Evolutionary conservation across 1,140 invertebrate genomes (phyloP), one percentile per base, ranked within the genome.

Genomic region (Cherax destructor): DNA sequence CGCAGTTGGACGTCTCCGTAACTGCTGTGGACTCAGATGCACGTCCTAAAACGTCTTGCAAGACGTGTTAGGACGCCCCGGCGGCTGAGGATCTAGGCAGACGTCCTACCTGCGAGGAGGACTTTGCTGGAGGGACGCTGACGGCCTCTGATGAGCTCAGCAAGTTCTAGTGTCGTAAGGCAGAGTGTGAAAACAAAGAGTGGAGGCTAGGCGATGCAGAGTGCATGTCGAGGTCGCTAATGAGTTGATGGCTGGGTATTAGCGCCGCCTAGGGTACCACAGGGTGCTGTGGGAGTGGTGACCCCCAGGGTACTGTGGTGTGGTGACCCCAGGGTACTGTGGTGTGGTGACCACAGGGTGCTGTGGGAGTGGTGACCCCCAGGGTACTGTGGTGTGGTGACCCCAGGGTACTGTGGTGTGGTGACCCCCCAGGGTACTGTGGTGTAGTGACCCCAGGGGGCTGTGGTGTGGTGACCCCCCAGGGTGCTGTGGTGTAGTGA

Each of bases 181-280:
- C 69, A 76, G 83, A 86, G 85, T 87, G 74, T 86, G 85, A 87
- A 79, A 79, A 87, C 74, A 87, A 78, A 78, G 76, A 87, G 69
- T 52, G 24, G n/a, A 5, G 74, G 76, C 50, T 52, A 30, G 50
- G 74, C 76, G 74, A 79, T 87, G 85, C 50, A 78, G 76, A 87
- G 85, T 87, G 50, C 52, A 78, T 56, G 85, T 87, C 85, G 85
- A 18, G 52, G 74, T 52, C 76, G 85, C 85, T 87, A 87, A 87
- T 87, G 85, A 87, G 85, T 87, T 87, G 85, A 87, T 87, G 85
- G 85, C 30, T 77, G 85, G 85, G 74, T 76, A 87, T 87, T 78
- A 87, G 85, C 85, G 72, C 74, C 52, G 72, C 52, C 76, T 52
- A 10, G 65, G 84, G 41, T 18, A 10, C 18, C 13, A 13, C 4